Evolutionary conservation across 37 sponge, comb jelly and placozoan genomes (phyloP).

Genomic region (Cladorhizidae sp.): DNA sequence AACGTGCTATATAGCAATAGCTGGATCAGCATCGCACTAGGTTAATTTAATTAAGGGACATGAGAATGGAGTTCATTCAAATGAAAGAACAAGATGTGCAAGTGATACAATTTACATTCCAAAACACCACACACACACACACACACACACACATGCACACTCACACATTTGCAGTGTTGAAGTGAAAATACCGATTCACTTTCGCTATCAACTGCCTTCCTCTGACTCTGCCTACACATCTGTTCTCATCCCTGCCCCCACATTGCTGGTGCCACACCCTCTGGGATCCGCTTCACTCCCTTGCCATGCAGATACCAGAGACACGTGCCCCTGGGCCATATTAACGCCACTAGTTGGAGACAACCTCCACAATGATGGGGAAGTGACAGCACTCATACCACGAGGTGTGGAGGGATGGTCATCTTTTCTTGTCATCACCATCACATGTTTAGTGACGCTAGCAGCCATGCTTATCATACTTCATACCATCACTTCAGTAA

Average conservation of each 20-base stretch:
- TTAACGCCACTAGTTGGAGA: neutral
- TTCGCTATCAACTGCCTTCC: conserved; percentile 33
- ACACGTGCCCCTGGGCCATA: conserved; percentile 6
- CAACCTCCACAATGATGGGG: neutral
- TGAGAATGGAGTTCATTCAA: no score
- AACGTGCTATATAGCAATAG: no score
- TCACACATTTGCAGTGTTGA: neutral
- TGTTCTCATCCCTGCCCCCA: conserved; percentile 15
- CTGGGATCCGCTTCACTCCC: conserved; percentile 3
- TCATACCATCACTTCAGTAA: neutral
- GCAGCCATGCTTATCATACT: neutral
- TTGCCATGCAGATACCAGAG: conserved; percentile 15
- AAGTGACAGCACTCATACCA: neutral
- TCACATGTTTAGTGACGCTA: neutral
- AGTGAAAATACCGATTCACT: conserved; percentile 27
- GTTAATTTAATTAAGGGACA: no score
- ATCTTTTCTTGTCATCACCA: neutral
- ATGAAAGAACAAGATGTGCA: no score
- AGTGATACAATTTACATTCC: no score
- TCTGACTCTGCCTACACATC: neutral
- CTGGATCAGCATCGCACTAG: no score
- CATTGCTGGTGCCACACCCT: conserved; percentile 8
- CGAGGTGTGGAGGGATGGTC: neutral
- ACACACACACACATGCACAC: no score
- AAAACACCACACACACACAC: no score